Base-by-base conservation (phyloP, 2,888 invertebrate species). In the Sthenelais limicola region DNA sequence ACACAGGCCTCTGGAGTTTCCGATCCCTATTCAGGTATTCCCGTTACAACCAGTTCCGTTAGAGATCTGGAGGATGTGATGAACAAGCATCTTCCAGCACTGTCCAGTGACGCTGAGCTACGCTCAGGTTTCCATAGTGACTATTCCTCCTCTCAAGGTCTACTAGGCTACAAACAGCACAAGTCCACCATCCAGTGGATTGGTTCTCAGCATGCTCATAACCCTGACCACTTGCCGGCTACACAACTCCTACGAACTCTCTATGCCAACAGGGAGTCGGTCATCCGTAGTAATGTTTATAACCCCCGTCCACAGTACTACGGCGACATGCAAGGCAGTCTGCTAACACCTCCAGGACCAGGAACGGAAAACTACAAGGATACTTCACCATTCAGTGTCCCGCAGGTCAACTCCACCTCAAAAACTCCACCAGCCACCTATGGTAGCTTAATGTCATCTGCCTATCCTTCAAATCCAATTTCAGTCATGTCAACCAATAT, bases 51-150 rank as follows among this genome's bases (percentile, higher is more conserved):
- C 24, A 76, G 73, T 74, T 94, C 95, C 0, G 95, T 96, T 0
- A 95, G 96, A 88, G 96, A 97, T 83, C 90, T 97, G 80, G 97
- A 97, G 88, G 95, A 96, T 84, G 97, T 95, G 56, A 97, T 97
- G 97, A 96, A 97, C 26, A 96, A 96, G 85, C 97, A 97, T 89
- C 89, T 97, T 73, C 89, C 89, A 71, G 71, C 73, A 12, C 68
- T 38, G 33, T 38, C 56, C 21, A 49, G 33, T 12, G 69, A 70
- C 33, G 71, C 52, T 51, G 67, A 71, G 28, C 48, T 68, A 38
- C 62, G 67, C 88, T 90, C 2, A 86, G 88, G 2, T 89, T 91
- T 56, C 88, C 91, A 94, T 0, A 32, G 47, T n/a, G 71, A 71
- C 47, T 70, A 70, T 43, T 94, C 0, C 88, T 1, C 62, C 38